Conservation (phyloP, 1,140 invertebrate species). For the Hormaphis cornu region DNA sequence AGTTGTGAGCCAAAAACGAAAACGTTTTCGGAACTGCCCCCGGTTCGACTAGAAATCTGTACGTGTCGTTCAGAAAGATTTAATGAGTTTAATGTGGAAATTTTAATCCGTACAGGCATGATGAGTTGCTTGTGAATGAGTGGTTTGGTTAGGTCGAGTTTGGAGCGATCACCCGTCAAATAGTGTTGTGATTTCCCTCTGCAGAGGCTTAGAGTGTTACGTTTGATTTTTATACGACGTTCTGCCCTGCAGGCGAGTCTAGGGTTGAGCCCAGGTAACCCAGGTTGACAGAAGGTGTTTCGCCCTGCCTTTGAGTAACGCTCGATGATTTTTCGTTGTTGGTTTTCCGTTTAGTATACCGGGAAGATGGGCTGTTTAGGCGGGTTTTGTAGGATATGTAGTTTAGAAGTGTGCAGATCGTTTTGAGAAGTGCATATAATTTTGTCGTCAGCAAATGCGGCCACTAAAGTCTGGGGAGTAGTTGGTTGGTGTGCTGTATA, state of each 20-base stretch:
- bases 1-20: too few relatives aligned
- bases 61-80: too few relatives aligned
- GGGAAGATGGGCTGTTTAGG: conserved; percentile 34
- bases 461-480: background rate
- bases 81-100: too few relatives aligned
- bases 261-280: conserved; percentile 23
- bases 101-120: too few relatives aligned
- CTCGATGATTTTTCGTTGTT: conserved; percentile 37
- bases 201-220: background rate
- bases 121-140: too few relatives aligned
- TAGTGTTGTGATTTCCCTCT: background rate
- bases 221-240: conserved; percentile 25
- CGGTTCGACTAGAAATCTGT: too few relatives aligned
- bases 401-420: conserved; percentile 33
- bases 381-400: conserved; percentile 36
- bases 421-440: conserved; percentile 34
- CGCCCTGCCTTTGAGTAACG: conserved; percentile 3
- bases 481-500: background rate
- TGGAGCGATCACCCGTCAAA: too few relatives aligned
- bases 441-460: background rate
- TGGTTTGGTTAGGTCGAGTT: too few relatives aligned
- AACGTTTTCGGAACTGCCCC: too few relatives aligned
- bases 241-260: background rate
- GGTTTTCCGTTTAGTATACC: conserved; percentile 37
- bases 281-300: background rate